Conservation (phyloP, 2,797 vertebrate species). For the Coccyzus lansbergi region DNA sequence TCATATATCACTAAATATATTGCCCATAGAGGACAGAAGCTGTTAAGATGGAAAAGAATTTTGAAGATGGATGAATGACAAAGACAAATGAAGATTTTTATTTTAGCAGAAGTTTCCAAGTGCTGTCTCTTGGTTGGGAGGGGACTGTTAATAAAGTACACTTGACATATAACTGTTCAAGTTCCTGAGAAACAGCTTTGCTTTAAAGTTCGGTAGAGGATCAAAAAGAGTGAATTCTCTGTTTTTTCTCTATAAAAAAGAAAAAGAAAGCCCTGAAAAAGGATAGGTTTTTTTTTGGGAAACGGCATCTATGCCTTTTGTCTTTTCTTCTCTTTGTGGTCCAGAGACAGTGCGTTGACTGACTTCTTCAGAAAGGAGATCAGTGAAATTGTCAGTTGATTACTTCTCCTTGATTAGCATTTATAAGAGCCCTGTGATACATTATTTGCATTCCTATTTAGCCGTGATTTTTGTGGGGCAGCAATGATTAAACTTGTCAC, state of each 20-base stretch:
- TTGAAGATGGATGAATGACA: constrained; percentile 80
- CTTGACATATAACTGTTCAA: constrained; percentile 77
- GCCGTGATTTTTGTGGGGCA: constrained; percentile 97
- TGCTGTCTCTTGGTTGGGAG: constrained; percentile 63
- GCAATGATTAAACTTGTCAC: constrained; percentile 99
- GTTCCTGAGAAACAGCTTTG: constrained; percentile 75
- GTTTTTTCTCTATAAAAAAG: constrained; percentile 70
- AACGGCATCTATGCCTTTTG: constrained; percentile 75
- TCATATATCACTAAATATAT: constrained; percentile 68
- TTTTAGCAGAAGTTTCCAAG: constrained; percentile 79
- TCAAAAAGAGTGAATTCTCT: constrained; percentile 78
- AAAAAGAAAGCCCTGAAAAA: constrained; percentile 76
- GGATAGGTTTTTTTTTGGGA: constrained; percentile 64
- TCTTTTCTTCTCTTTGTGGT: constrained; percentile 81
- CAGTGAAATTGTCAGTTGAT: constrained; percentile 98
- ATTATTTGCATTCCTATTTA: constrained; percentile 99
- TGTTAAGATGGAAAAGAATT: constrained; percentile 81
- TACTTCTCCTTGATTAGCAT: constrained; percentile 99
- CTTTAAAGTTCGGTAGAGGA: constrained; percentile 79
- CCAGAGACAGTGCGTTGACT: constrained; percentile 85
- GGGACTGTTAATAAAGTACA: constrained; percentile 78
- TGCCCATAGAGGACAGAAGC: constrained; percentile 75
- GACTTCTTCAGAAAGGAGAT: constrained; percentile 90
- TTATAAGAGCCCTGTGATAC: constrained; percentile 97
- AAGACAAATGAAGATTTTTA: constrained; percentile 85